Percentiles rank a stretch among this genome's conserved stretches.
These are phyloP conservation scores for Indicator indicator DNA, from an alignment of 2,113 vertebrate genomes.

Conservation along the genomic window DNA sequence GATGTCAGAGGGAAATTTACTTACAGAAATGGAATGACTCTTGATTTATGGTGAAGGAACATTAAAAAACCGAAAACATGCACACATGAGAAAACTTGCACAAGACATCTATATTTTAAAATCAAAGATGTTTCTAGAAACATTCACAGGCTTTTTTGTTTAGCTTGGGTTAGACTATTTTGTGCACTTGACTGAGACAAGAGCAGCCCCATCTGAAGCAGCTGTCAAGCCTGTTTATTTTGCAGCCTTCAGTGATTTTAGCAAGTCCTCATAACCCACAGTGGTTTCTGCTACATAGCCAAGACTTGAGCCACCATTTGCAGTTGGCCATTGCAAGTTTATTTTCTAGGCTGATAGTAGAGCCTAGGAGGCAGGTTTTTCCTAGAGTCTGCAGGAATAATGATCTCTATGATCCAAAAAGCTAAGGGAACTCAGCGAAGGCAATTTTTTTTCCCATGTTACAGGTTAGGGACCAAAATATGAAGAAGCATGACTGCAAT, in stretches of 20 bases:
- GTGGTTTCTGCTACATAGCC: background rate
- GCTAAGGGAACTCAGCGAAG: background rate
- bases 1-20: background rate
- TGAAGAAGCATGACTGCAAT: rapidly evolving
- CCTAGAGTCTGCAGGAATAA: background rate
- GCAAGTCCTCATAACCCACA: background rate
- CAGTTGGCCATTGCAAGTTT: background rate
- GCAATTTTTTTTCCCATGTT: background rate
- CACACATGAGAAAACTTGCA: background rate
- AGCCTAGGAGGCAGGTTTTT: background rate
- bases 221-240: conserved; percentile 34
- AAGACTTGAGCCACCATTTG: background rate
- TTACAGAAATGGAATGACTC: background rate
- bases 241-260: background rate
- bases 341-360: background rate
- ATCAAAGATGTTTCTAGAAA: background rate
- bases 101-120: background rate
- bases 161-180: background rate
- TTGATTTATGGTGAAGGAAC: background rate
- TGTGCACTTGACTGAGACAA: background rate
- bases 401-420: background rate
- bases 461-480: background rate
- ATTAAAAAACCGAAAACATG: background rate
- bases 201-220: background rate
- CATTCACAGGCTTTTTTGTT: background rate